Percentiles rank a stretch among this genome's conserved stretches.
Evolutionary conservation across 2,888 invertebrate genomes (phyloP).

Genomic region (Scrobipalpa costella): DNA sequence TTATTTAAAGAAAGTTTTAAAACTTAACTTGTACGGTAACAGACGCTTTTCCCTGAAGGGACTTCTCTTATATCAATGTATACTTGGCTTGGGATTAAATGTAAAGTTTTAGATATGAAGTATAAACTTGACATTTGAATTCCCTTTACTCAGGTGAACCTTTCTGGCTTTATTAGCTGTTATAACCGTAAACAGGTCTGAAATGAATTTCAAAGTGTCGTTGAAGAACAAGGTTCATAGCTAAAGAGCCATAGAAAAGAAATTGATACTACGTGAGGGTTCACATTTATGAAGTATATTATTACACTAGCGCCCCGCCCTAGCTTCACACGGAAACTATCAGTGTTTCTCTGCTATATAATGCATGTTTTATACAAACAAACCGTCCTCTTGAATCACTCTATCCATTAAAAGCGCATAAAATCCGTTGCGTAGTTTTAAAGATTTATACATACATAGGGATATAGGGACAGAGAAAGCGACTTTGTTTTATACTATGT

Average conservation of each 20-base stretch:
- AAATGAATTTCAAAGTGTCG: neutral
- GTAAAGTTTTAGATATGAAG: neutral
- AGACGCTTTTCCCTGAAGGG: neutral
- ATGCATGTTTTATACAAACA: too few species aligned
- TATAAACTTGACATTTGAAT: neutral
- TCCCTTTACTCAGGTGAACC: neutral
- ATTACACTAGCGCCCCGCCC: too few species aligned
- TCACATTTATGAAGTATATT: neutral
- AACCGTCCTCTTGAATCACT: too few species aligned
- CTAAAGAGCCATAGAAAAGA: neutral
- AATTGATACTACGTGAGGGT: neutral
- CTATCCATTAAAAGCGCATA: too few species aligned
- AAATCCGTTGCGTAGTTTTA: too few species aligned
- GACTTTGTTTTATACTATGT: too few species aligned
- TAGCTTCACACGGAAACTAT: too few species aligned
- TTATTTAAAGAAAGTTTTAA: neutral
- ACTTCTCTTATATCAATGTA: neutral
- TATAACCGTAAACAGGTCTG: slow-evolving; percentile 4
- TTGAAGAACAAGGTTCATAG: neutral
- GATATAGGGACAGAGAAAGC: too few species aligned
- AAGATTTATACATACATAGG: too few species aligned
- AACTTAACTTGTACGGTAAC: neutral
- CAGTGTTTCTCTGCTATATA: too few species aligned
- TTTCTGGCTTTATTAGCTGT: neutral
- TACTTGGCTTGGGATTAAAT: neutral